These are phyloP conservation scores for Silvanus unidentatus DNA, from an alignment of 2,888 invertebrate species.

Conservation along the genomic window DNA sequence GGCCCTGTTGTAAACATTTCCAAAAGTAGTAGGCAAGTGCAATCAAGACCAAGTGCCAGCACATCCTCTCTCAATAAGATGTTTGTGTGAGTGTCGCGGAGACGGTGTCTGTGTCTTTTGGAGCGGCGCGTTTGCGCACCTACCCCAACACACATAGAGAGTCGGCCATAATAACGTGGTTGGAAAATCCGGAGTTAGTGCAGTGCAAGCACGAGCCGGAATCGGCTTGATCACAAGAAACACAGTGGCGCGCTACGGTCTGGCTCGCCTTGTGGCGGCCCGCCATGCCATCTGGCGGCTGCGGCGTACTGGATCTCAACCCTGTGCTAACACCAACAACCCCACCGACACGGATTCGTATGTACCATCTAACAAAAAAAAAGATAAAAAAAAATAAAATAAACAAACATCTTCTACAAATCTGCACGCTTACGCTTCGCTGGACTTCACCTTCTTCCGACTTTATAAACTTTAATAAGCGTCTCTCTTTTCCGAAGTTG, in stretches of 20 bases:
- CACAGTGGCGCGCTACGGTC: constrained; percentile 63
- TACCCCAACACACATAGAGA: not conserved
- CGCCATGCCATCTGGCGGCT: constrained; percentile 67
- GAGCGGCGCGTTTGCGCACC: too few species aligned
- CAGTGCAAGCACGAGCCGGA: constrained; percentile 34
- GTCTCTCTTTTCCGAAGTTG: not conserved
- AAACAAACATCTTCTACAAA: constrained; percentile 3
- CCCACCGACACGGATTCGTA: constrained; percentile 45
- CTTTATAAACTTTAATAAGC: not conserved
- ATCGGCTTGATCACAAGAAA: constrained; percentile 28
- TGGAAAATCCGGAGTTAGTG: constrained; percentile 26
- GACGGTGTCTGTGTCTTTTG: too few species aligned
- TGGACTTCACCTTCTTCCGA: constrained; percentile 2
- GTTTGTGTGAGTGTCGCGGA: too few species aligned
- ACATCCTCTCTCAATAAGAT: too few species aligned
- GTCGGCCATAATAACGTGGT: constrained; percentile 12
- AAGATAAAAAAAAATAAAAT: too few species aligned
- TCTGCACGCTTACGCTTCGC: constrained; percentile 5
- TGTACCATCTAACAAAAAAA: constrained; percentile 29
- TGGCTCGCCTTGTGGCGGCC: constrained; percentile 66
- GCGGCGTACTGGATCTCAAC: constrained; percentile 48
- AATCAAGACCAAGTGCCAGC: too few species aligned
- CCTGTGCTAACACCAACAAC: constrained; percentile 31
- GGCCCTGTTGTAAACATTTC: too few species aligned
- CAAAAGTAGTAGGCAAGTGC: too few species aligned